Evolutionary conservation across 2,888 invertebrate genomes (phyloP).

Genomic region (Dolichopus griseipennis): DNA sequence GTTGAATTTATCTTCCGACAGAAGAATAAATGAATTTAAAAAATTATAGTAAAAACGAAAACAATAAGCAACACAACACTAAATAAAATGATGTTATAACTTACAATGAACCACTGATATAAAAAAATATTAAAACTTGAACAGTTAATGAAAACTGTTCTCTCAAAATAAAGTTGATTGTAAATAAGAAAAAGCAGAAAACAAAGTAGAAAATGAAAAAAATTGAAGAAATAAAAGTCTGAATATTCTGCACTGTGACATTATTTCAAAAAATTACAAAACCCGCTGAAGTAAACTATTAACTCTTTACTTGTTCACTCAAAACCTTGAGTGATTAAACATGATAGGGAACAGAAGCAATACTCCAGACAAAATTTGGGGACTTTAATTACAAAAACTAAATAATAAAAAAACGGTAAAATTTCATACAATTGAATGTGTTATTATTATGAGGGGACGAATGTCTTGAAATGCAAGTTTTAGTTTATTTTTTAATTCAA

Average conservation of each 20-base stretch:
- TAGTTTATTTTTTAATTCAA: background rate
- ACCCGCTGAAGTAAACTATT: no score
- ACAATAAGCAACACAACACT: background rate
- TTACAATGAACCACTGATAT: background rate
- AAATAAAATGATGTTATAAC: background rate
- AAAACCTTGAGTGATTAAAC: no score
- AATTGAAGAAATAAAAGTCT: no score
- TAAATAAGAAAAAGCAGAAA: background rate
- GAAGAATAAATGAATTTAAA: background rate
- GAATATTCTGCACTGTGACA: no score
- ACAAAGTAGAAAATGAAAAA: no score
- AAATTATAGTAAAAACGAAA: background rate
- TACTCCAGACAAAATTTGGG: no score
- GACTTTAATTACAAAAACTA: no score
- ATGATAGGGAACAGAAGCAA: no score
- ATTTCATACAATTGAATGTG: no score
- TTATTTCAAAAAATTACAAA: no score
- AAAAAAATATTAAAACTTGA: background rate
- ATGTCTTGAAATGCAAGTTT: background rate
- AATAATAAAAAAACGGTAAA: no score
- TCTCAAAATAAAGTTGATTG: background rate
- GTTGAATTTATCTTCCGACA: background rate
- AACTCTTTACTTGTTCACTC: no score
- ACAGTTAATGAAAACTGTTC: background rate
- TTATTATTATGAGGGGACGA: background rate